Percentiles rank a stretch among this genome's conserved stretches.
Evolutionary conservation across 2,888 invertebrate genomes (phyloP).

Genomic region (Andrena dorsata): DNA sequence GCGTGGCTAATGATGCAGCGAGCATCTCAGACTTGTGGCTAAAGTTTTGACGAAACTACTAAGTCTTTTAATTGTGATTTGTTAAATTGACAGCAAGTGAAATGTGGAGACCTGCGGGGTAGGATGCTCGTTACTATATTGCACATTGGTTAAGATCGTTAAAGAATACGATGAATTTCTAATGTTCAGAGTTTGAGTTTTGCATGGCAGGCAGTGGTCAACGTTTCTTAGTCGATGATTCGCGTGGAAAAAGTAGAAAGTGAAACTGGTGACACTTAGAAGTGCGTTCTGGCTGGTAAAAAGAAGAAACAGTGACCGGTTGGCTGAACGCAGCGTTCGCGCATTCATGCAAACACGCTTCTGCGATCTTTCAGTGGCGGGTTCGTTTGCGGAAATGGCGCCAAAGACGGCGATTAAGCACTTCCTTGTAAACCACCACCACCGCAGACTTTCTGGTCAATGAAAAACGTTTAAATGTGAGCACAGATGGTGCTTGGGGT

Average conservation of each 20-base stretch:
- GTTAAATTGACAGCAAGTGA: background rate
- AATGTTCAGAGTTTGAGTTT: background rate
- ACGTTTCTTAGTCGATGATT: slow-evolving; percentile 40
- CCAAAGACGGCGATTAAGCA: slow-evolving; percentile 61
- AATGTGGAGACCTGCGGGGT: background rate
- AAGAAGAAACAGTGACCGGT: slow-evolving; percentile 26
- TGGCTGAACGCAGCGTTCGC: slow-evolving; percentile 40
- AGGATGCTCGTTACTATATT: rapidly evolving
- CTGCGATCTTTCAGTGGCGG: slow-evolving; percentile 61
- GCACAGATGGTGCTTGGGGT: background rate
- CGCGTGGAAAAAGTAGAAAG: slow-evolving; percentile 53
- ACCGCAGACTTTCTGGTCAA: background rate
- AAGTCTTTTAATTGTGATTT: background rate
- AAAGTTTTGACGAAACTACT: slow-evolving; percentile 63
- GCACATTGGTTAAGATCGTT: no score
- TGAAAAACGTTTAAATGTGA: background rate
- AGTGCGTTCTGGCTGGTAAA: slow-evolving; percentile 28
- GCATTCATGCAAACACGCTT: slow-evolving; percentile 69
- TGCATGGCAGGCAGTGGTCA: slow-evolving; percentile 22
- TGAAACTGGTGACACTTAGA: slow-evolving; percentile 39
- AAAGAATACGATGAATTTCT: no score
- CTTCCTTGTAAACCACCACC: slow-evolving; percentile 47
- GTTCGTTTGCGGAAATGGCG: slow-evolving; percentile 67
- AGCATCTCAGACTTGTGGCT: slow-evolving; percentile 62
- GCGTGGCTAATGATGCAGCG: slow-evolving; percentile 77